phyloP scores from a whole-genome alignment of 2,797 vertebrate species.

The Acanthurus lineatus region DNA sequence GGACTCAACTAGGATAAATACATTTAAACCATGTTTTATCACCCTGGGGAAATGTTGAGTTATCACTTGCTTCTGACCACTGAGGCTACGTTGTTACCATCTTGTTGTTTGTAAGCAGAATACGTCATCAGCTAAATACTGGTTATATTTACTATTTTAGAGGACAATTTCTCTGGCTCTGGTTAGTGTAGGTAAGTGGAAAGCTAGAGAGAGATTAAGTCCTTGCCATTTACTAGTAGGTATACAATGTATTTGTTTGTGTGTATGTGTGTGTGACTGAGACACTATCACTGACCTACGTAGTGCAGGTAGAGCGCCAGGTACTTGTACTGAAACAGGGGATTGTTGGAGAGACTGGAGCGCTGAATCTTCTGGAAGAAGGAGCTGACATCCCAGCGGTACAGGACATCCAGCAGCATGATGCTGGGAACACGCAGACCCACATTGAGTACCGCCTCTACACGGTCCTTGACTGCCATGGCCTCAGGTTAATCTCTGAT shows the following conservation, averaged over 20 bases:
- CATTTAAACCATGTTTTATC: background rate
- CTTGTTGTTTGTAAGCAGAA: background rate
- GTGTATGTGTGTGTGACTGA: background rate
- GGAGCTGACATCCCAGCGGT: slow-evolving; percentile 98
- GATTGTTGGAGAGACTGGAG: slow-evolving; percentile 96
- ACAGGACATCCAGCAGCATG: slow-evolving; percentile 97
- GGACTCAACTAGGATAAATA: background rate
- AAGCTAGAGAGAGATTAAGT: background rate
- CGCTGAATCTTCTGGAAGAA: slow-evolving; percentile 99
- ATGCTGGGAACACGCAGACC: slow-evolving; percentile 97
- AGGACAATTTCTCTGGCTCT: background rate
- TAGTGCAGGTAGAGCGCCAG: slow-evolving; percentile 99
- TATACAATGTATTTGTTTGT: background rate
- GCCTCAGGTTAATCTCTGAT: slow-evolving; percentile 66
- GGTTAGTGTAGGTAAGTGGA: background rate
- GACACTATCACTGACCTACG: slow-evolving; percentile 89
- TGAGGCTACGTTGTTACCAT: background rate
- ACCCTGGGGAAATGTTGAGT: background rate
- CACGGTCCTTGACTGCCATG: slow-evolving; percentile 95
- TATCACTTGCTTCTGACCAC: background rate
- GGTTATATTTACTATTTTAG: background rate
- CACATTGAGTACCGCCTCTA: slow-evolving; percentile 97
- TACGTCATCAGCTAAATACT: background rate
- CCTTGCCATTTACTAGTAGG: background rate
- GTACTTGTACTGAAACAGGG: slow-evolving; percentile 98